Conservation (phyloP, 2,113 vertebrate species). For the Barbus barbus region DNA sequence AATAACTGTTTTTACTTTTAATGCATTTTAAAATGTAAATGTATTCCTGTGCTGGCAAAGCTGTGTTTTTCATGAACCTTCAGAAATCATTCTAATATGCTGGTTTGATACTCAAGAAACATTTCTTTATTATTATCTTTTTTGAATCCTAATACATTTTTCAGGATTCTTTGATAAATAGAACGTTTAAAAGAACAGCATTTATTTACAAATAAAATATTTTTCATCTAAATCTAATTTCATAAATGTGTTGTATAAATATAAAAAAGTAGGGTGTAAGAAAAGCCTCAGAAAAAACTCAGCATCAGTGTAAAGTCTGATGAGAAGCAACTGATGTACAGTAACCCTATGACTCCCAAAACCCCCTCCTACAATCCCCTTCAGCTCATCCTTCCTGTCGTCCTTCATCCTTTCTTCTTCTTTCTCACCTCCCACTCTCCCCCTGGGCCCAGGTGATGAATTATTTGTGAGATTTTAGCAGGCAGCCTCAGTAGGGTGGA, state of each 20-base stretch:
- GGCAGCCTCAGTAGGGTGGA: conserved; percentile 26
- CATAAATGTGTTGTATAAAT: no score
- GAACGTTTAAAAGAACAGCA: background rate
- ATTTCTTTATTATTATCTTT: background rate
- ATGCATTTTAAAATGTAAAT: no score
- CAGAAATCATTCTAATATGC: no score
- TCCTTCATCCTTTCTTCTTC: conserved; percentile 30
- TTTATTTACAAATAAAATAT: no score
- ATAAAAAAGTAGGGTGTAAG: background rate
- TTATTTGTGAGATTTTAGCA: conserved; percentile 51
- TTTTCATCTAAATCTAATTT: no score
- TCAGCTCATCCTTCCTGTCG: conserved; percentile 4
- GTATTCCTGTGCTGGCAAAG: no score
- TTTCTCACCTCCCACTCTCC: conserved; percentile 37
- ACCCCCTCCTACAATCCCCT: background rate
- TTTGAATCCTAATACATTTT: no score
- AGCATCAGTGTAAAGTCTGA: conserved; percentile 35
- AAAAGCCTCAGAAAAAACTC: conserved; percentile 16
- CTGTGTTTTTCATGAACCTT: no score
- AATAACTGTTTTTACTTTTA: no score
- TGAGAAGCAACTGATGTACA: conserved; percentile 46
- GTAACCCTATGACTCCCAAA: conserved; percentile 32
- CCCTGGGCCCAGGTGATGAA: conserved; percentile 50
- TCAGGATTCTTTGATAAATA: background rate
- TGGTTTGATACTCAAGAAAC: background rate